Percentiles rank a stretch among this genome's conserved stretches.
phyloP scores from a whole-genome alignment of 2,888 invertebrate species.

The Oscheius sp. region DNA sequence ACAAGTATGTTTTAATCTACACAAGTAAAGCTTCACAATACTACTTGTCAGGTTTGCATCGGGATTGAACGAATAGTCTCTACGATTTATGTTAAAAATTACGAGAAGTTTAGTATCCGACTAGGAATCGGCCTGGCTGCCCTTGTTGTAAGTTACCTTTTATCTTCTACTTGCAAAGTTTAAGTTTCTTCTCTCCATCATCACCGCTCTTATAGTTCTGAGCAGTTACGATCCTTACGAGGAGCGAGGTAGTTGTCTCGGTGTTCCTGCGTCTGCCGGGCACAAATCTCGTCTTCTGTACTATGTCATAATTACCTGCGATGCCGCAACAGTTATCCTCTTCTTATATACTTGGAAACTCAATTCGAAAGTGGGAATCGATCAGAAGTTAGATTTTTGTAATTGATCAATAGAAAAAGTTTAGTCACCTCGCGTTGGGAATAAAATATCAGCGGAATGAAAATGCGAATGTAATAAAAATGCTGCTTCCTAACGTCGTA shows the following conservation, averaged over 20 bases:
- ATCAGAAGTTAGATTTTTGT: background rate
- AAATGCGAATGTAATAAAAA: conserved; percentile 3
- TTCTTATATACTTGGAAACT: background rate
- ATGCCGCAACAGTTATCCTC: background rate
- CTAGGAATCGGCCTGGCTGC: conserved; percentile 9
- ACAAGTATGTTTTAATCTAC: background rate
- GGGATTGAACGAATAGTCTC: conserved; percentile 10
- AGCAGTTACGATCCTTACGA: background rate
- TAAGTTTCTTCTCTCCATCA: background rate
- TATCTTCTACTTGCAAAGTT: too few species aligned
- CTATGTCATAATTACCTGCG: conserved; percentile 11
- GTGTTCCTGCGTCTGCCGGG: conserved; percentile 5
- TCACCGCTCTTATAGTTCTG: background rate
- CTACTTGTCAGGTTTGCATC: background rate
- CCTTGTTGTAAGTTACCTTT: background rate
- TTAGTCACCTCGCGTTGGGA: background rate
- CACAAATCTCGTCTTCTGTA: background rate
- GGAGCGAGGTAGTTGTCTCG: conserved; percentile 1
- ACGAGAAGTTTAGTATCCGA: conserved; percentile 10
- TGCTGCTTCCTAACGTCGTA: conserved; percentile 1
- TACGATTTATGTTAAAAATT: conserved; percentile 1
- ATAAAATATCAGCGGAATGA: conserved; percentile 8
- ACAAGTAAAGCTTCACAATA: background rate
- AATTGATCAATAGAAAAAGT: background rate
- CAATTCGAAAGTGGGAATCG: background rate